Evolutionary conservation across 2,888 invertebrate species (phyloP).

Genomic region (Watsonalla binaria): DNA sequence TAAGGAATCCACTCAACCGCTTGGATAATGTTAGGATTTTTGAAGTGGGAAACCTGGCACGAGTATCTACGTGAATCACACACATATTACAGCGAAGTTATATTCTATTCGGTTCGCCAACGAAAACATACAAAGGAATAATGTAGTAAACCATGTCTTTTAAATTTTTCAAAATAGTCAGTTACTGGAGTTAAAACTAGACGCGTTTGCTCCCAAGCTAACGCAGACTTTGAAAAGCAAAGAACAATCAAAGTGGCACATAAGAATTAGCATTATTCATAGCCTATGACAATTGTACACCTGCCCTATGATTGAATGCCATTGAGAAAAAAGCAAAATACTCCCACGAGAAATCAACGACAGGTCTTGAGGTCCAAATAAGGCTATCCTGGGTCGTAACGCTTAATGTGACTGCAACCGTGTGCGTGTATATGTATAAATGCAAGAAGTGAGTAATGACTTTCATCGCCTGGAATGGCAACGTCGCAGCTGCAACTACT

Average conservation of each 20-base stretch:
- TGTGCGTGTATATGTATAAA: constrained; percentile 27
- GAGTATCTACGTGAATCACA: constrained; percentile 45
- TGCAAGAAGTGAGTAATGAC: constrained; percentile 51
- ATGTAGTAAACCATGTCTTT: neutral
- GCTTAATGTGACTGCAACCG: constrained; percentile 32
- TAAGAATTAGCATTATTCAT: neutral
- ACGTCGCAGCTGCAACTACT: constrained; percentile 45
- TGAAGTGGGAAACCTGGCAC: constrained; percentile 50
- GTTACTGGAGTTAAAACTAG: too few relatives aligned
- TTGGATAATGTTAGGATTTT: constrained; percentile 34
- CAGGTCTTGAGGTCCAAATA: constrained; percentile 46
- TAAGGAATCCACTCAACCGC: constrained; percentile 34
- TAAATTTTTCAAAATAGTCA: too few relatives aligned
- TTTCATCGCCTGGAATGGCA: constrained; percentile 73
- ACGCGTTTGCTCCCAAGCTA: too few relatives aligned
- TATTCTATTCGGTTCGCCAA: constrained; percentile 18
- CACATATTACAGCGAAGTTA: constrained; percentile 26
- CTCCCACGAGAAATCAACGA: constrained; percentile 50
- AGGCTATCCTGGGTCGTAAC: constrained; percentile 43
- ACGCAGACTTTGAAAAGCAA: too few relatives aligned
- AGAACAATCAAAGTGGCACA: too few relatives aligned
- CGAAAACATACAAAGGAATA: constrained; percentile 9
- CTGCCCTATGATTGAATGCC: constrained; percentile 23
- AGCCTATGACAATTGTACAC: constrained; percentile 24
- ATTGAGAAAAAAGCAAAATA: constrained; percentile 36